A percentile compares a stretch with the other conserved stretches of the same genome.
Conservation (phyloP, 37 sponge, comb jelly and placozoan species). For the Geodia barretti region DNA sequence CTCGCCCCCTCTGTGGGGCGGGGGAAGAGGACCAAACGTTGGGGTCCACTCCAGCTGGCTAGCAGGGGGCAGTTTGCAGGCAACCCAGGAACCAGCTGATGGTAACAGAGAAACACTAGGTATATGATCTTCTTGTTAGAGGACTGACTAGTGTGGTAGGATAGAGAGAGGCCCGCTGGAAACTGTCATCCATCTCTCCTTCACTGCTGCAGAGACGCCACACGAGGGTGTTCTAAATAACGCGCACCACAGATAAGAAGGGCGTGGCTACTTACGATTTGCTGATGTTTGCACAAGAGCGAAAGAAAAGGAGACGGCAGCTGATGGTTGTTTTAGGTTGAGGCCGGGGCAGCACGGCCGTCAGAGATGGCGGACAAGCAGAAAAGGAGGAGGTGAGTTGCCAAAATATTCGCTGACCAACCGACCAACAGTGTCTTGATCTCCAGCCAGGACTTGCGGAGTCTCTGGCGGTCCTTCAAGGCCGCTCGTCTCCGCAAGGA, state of each 20-base stretch:
- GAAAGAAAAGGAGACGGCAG: too few species aligned
- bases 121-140: background rate
- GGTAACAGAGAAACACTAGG: background rate
- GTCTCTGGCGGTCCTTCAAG: slow-evolving; percentile 59
- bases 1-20: background rate
- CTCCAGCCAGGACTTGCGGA: slow-evolving; percentile 30
- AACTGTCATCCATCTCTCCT: background rate
- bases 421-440: background rate
- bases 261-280: background rate
- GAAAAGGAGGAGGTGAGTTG: background rate
- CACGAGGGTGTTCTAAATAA: background rate
- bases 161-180: background rate
- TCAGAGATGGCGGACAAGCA: background rate
- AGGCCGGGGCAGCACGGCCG: background rate
- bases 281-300: too few species aligned
- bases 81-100: background rate
- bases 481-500: slow-evolving; percentile 16
- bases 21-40: background rate
- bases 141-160: background rate
- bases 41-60: background rate
- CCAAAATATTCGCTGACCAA: too few species aligned
- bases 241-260: background rate
- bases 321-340: background rate
- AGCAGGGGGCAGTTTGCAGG: background rate
- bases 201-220: too few species aligned